phyloP scores from a whole-genome alignment of 1,140 invertebrate genomes.

The Phymorhynchus buccinoides region DNA sequence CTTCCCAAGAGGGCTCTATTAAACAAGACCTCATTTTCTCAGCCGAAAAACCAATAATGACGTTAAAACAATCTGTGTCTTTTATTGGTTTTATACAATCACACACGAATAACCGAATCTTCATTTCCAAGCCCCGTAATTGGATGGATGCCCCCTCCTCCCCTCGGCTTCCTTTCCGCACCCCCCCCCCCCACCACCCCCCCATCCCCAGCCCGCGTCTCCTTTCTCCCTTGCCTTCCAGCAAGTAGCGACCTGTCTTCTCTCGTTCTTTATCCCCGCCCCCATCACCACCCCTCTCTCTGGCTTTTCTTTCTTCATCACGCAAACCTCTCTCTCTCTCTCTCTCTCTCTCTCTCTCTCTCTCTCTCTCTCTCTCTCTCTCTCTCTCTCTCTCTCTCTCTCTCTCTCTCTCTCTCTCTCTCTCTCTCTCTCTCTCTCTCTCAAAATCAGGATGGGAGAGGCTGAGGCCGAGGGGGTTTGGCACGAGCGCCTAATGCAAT shows the following conservation, averaged over 20 bases:
- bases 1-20: not conserved
- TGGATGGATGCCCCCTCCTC: not conserved
- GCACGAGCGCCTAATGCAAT: conserved; percentile 30
- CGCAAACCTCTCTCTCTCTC: not conserved
- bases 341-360: conserved; percentile 1
- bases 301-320: not conserved
- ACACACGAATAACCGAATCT: conserved; percentile 10
- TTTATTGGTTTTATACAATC: conserved; percentile 8
- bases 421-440: not conserved
- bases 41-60: not conserved
- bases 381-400: not conserved
- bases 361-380: not conserved
- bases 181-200: not conserved
- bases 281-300: not conserved
- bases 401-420: not conserved
- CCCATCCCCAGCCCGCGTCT: not conserved
- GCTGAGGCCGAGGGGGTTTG: not conserved
- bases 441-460: not conserved
- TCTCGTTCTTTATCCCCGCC: not conserved
- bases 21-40: conserved; percentile 7
- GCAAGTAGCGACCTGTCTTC: no score
- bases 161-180: not conserved
- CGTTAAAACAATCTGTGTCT: not conserved
- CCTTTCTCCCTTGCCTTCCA: no score
- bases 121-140: not conserved